These are phyloP conservation scores for Saturnia pavonia DNA, from an alignment of 2,888 invertebrate species.

Conservation along the genomic window DNA sequence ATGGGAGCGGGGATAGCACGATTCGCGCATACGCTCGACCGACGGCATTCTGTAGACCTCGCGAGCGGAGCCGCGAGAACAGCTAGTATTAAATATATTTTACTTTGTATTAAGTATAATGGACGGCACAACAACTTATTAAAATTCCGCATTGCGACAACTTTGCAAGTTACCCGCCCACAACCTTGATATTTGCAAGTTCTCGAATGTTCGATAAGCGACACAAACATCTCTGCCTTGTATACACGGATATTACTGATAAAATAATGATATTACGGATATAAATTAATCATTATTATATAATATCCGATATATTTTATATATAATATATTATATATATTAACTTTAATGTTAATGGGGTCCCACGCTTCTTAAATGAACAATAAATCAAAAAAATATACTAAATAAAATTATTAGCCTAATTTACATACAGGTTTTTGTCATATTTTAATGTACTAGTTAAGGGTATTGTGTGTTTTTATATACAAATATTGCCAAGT, in stretches of 20 bases:
- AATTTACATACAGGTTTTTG: neutral
- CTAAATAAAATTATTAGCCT: neutral
- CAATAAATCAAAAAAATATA: neutral
- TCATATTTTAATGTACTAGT: neutral
- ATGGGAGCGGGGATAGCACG: too few relatives aligned
- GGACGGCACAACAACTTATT: constrained; percentile 13
- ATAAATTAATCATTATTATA: neutral
- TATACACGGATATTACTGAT: neutral
- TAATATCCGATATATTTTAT: neutral
- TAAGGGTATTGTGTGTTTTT: neutral
- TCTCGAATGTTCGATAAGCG: constrained; percentile 28
- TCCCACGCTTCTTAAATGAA: neutral
- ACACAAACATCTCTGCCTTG: neutral
- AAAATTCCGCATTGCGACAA: constrained; percentile 29
- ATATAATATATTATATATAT: neutral
- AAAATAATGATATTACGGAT: neutral
- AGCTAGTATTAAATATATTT: too few relatives aligned
- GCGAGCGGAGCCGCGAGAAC: too few relatives aligned
- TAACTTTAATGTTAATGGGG: neutral
- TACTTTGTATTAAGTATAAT: neutral
- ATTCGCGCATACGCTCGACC: too few relatives aligned
- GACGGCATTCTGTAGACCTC: too few relatives aligned
- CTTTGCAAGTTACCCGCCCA: constrained; percentile 19
- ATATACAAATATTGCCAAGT: too few relatives aligned
- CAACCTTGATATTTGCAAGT: constrained; percentile 33